phyloP scores from a whole-genome alignment of 2,113 vertebrate genomes.

The Hippoglossus stenolepis region DNA sequence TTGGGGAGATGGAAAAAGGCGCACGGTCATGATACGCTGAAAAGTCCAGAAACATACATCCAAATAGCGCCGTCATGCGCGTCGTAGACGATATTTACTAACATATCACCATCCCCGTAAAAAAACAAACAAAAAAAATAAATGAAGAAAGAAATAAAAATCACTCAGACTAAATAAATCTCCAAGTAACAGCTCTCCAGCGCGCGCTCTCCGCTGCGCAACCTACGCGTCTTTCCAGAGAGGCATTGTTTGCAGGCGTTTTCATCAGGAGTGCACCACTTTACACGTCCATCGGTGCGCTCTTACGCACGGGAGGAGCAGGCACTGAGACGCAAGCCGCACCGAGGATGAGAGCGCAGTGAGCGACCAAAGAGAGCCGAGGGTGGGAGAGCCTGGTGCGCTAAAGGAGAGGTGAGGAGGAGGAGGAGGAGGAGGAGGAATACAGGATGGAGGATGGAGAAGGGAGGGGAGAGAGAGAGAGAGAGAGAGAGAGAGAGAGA shows the following conservation, averaged over 20 bases:
- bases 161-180: neutral
- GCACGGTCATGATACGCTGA: constrained; percentile 70
- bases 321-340: constrained; percentile 66
- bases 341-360: constrained; percentile 74
- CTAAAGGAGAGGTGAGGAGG: constrained; percentile 65
- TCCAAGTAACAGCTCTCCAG: neutral
- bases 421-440: constrained; percentile 47
- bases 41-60: constrained; percentile 77
- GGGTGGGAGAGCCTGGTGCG: constrained; percentile 74
- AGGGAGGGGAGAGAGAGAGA: constrained; percentile 30
- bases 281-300: constrained; percentile 64
- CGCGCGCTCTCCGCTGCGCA: constrained; percentile 8
- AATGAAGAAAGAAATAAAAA: neutral
- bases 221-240: constrained; percentile 35
- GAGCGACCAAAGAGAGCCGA: constrained; percentile 72
- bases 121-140: neutral
- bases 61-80: constrained; percentile 75
- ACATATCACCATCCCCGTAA: constrained; percentile 50
- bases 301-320: constrained; percentile 72
- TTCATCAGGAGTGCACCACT: constrained; percentile 34
- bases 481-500: constrained; percentile 48
- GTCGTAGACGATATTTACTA: constrained; percentile 65
- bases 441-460: constrained; percentile 44
- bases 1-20: constrained; percentile 53
- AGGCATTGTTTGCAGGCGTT: constrained; percentile 29